A percentile compares a stretch with the other conserved stretches of the same genome.
Evolutionary conservation across 2,113 vertebrate species (phyloP).

Genomic region (Ptilorrhoa leucosticta): DNA sequence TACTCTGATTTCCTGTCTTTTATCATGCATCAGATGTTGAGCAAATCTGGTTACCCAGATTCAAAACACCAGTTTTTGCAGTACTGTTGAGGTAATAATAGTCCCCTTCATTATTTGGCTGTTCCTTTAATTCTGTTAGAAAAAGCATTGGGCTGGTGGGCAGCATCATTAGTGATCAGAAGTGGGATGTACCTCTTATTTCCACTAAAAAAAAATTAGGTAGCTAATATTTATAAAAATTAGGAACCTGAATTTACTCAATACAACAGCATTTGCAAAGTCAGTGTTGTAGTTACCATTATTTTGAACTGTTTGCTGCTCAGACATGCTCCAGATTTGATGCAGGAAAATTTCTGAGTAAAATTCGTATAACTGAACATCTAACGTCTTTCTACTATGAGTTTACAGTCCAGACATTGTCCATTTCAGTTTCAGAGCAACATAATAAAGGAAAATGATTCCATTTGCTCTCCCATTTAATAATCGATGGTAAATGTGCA

Average conservation of each 20-base stretch:
- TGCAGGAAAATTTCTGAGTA: background rate
- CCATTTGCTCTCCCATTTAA: background rate
- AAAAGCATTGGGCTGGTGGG: background rate
- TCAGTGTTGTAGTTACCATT: background rate
- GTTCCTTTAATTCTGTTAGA: background rate
- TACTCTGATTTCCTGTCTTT: background rate
- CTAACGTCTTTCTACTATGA: background rate
- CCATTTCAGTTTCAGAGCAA: background rate
- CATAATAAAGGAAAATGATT: background rate
- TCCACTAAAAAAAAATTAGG: background rate
- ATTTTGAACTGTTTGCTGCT: background rate
- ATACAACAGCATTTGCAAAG: background rate
- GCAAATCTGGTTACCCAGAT: background rate
- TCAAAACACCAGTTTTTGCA: background rate
- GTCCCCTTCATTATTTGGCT: background rate
- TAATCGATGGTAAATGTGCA: background rate
- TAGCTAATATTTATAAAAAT: background rate
- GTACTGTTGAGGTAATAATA: background rate
- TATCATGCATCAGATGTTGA: background rate
- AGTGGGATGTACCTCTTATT: background rate
- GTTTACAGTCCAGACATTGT: background rate
- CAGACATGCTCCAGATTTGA: background rate
- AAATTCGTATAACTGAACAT: background rate
- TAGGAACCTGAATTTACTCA: background rate
- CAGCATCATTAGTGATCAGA: background rate